These are phyloP conservation scores for Pasiphila rectangulata DNA, from an alignment of 2,888 invertebrate genomes.

Conservation along the genomic window DNA sequence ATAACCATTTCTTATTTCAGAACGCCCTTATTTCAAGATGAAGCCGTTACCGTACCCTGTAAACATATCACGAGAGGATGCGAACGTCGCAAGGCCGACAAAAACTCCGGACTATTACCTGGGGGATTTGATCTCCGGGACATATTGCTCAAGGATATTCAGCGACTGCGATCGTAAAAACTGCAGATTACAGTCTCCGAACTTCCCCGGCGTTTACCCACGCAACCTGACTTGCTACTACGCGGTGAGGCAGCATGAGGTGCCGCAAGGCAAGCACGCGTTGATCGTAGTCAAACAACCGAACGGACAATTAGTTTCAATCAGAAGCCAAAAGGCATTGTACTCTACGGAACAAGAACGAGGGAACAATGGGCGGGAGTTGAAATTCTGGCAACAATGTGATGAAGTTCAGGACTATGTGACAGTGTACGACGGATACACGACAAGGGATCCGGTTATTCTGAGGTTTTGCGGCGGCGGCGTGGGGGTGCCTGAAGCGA, in stretches of 20 bases:
- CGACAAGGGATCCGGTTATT: conserved; percentile 92
- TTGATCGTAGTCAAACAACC: conserved; percentile 92
- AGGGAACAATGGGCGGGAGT: conserved; percentile 78
- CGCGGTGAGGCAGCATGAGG: conserved; percentile 91
- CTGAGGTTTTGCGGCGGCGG: conserved; percentile 95
- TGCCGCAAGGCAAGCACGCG: conserved; percentile 93
- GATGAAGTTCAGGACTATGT: conserved; percentile 94
- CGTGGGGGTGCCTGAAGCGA: conserved; percentile 90
- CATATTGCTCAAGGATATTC: conserved; percentile 95
- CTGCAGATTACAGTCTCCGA: conserved; percentile 94
- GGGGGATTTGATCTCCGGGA: conserved; percentile 94
- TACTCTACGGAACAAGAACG: conserved; percentile 81
- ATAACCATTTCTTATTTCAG: conserved; percentile 62
- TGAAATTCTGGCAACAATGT: conserved; percentile 91
- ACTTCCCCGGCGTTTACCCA: conserved; percentile 96
- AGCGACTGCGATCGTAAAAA: conserved; percentile 95
- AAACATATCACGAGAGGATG: conserved; percentile 76
- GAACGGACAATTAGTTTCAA: conserved; percentile 91
- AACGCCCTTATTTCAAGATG: conserved; percentile 76
- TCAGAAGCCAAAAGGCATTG: conserved; percentile 87
- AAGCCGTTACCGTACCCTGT: conserved; percentile 70
- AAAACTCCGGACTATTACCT: conserved; percentile 85
- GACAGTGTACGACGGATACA: conserved; percentile 93
- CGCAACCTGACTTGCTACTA: conserved; percentile 97
- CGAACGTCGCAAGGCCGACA: conserved; percentile 63